Conservation (phyloP, 2,888 invertebrate species). For the Lottia gigantea region DNA sequence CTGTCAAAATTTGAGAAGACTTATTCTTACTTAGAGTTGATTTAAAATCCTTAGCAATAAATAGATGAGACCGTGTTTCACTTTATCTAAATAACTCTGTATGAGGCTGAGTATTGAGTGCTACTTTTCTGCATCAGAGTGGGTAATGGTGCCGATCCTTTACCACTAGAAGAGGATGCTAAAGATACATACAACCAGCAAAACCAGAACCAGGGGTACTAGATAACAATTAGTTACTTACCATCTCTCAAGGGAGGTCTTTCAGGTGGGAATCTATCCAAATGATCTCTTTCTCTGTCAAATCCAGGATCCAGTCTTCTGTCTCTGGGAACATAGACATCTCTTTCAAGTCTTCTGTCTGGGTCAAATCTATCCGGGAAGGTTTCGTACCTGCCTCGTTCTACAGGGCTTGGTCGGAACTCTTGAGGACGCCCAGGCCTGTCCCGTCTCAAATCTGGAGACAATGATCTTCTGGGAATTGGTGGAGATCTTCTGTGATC, state of each 20-base stretch:
- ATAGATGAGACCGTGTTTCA: no score
- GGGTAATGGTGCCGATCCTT: no score
- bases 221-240: not conserved
- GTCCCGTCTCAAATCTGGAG: not conserved
- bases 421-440: not conserved
- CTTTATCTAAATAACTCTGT: no score
- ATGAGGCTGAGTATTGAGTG: no score
- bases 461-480: not conserved
- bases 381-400: not conserved
- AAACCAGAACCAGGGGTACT: no score
- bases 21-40: no score
- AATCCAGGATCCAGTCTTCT: not conserved
- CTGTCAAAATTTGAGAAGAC: no score
- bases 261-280: not conserved
- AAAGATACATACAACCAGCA: no score
- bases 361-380: constrained; percentile 1
- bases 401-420: not conserved
- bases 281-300: not conserved
- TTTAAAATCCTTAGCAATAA: no score
- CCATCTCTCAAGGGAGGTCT: not conserved
- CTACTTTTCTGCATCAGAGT: no score
- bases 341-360: constrained; percentile 1
- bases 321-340: constrained; percentile 1
- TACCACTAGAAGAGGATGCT: no score
- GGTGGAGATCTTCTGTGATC: constrained; percentile 2